Base-by-base conservation (phyloP, 2,113 vertebrate genomes). In the Centropus unirufus region DNA sequence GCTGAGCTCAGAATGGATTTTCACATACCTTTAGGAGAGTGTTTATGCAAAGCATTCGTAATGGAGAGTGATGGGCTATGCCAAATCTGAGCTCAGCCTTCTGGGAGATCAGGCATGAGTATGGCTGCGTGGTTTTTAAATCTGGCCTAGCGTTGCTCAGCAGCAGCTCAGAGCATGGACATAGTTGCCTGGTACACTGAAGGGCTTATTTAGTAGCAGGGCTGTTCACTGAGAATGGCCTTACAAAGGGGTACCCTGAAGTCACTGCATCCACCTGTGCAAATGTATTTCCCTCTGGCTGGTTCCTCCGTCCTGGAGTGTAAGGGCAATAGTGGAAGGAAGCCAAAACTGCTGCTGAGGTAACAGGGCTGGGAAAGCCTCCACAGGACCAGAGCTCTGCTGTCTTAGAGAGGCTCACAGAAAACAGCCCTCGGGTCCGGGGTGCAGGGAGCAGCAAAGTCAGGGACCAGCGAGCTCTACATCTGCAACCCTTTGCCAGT, bases 311-410 rank as follows among this genome's bases (percentile, higher is more conserved):
- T 22, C 2, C 15, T 1, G 0, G 3, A 7, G 46, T 54, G 23
- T 0, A 5, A 64, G 17, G 29, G 8, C 15, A 29, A 1, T 6
- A 40, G 9, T 0, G 11, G 29, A 11, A 10, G 11, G 6, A 63
- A 55, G 16, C 12, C n/a, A 10, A 51, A 1, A 6, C 54, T 68
- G 62, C 46, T 9, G 8, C 30, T 13, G 44, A n/a, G 20, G 39
- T 24, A 49, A 26, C 2, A 1, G 62, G 44, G 14, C 32, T n/a
- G 3, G 17, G 8, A 51, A 44, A 23, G 36, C 7, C 14, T 81
- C 12, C 20, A 1, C 19, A 18, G 57, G 51, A 32, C 18, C 34
- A 7, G 26, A n/a, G 19, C 22, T 77, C 52, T 72, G 58, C 30
- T 62, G 9, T 36, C 46, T 30, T 23, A n/a, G 21, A 21, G 26